Evolutionary conservation across 2,113 vertebrate species (phyloP), one percentile per base, ranked within the genome.

Genomic region (Neolamprologus fasciatus): DNA sequence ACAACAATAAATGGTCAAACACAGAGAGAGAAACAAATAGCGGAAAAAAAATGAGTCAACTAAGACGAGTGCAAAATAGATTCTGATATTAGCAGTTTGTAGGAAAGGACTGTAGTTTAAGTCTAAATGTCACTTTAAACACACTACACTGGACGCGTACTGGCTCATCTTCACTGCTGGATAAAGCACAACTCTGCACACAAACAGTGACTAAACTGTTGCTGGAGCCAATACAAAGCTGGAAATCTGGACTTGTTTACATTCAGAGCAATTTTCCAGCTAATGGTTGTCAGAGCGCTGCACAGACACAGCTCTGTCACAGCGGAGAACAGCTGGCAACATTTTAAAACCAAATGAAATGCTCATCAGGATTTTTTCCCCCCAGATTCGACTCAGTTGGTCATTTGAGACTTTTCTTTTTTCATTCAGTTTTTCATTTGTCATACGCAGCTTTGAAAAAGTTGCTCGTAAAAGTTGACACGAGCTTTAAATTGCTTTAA

Each of bases 71-170:
- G 3, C 9, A 19, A n/a, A 55, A 10, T 5, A 73, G 13, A 26
- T 73, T 17, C 9, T 45, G 13, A 45, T 17, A 10, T 19, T 17
- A 51, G 68, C 21, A 35, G 54, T 26, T n/a, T 23, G 19, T 1
- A 26, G 9, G 40, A 33, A 37, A 26, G 19, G 37, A 63, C 21
- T n/a, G 16, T 12, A 33, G 31, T 51, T 9, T 9, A 26, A 26
- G 37, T 35, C 31, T 6, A 76, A 42, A 45, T 28, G 35, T 12
- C 11, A 33, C 23, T 81, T 17, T 51, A 31, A 50, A 50, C 66
- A 50, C 66, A 12, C 2, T 1, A 10, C 16, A 4, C 23, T 47
- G 23, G 42, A 76, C 10, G 4, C 0, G 0, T 8, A 13, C 45
- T 8, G 45, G 73, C 17, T 79, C 21, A 50, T n/a, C 55, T 51